Evolutionary conservation across 37 sponge, comb jelly and placozoan species (phyloP).

Genomic region (Aplysina aerophoba): DNA sequence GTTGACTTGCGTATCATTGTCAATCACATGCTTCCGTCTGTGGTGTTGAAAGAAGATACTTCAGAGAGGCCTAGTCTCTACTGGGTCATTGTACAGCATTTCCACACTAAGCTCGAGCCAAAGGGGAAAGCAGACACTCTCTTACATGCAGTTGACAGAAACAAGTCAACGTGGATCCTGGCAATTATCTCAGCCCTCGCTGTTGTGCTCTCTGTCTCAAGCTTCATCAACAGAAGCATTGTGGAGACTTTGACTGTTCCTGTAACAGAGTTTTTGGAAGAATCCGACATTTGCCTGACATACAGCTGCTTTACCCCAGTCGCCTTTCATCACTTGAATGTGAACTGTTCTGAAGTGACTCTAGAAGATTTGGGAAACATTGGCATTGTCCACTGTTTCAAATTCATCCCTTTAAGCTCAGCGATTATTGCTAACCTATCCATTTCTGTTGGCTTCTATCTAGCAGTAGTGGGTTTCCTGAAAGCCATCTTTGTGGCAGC

Average conservation of each 20-base stretch:
- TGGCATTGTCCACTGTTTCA: slow-evolving; percentile 48
- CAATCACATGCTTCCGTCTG: slow-evolving; percentile 35
- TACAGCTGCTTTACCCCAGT: slow-evolving; percentile 33
- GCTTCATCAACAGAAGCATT: slow-evolving; percentile 46
- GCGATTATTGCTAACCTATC: slow-evolving; percentile 49
- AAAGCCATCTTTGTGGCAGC: slow-evolving; percentile 18
- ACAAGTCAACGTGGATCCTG: slow-evolving; percentile 41
- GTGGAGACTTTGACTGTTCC: background rate
- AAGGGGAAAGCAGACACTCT: background rate
- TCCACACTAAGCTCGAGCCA: slow-evolving; percentile 45
- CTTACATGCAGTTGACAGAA: background rate
- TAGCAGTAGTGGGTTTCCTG: slow-evolving; percentile 44
- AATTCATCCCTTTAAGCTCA: slow-evolving; percentile 43
- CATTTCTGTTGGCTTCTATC: slow-evolving; percentile 54
- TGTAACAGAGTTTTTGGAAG: background rate
- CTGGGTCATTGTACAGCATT: slow-evolving; percentile 56
- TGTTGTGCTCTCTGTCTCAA: slow-evolving; percentile 32
- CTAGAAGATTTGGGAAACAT: background rate
- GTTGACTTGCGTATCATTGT: slow-evolving; percentile 37
- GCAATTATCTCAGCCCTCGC: slow-evolving; percentile 26
- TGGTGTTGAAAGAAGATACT: slow-evolving; percentile 22
- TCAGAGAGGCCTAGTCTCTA: slow-evolving; percentile 12
- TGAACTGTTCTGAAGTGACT: background rate
- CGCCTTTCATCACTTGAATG: background rate
- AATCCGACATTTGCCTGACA: background rate